phyloP scores from a whole-genome alignment of 2,797 vertebrate species.

The Lutjanus argentimaculatus region DNA sequence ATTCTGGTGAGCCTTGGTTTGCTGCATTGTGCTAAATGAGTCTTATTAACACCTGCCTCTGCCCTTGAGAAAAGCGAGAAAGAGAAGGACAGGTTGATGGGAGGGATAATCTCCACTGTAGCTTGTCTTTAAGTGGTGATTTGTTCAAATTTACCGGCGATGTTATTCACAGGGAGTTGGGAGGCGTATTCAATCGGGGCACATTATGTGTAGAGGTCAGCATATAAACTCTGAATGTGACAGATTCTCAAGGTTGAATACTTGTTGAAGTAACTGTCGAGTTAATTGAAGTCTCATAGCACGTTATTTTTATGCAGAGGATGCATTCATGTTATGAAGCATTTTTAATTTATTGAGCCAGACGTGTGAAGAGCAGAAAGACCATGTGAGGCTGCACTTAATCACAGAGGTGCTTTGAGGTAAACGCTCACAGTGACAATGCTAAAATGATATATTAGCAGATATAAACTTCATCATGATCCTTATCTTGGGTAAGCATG shows the following conservation, averaged over 20 bases:
- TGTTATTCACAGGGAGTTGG: slow-evolving; percentile 45
- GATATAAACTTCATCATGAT: not conserved
- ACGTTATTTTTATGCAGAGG: slow-evolving; percentile 14
- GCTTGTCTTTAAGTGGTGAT: slow-evolving; percentile 60
- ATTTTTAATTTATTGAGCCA: slow-evolving; percentile 7
- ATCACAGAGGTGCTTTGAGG: not conserved
- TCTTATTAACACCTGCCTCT: slow-evolving; percentile 70
- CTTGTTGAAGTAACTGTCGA: slow-evolving; percentile 2
- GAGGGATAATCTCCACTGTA: slow-evolving; percentile 50
- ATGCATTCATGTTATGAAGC: not conserved
- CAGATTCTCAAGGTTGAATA: slow-evolving; percentile 34
- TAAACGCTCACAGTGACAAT: not conserved
- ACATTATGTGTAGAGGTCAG: slow-evolving; percentile 27
- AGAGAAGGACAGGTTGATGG: slow-evolving; percentile 52
- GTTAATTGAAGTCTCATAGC: slow-evolving; percentile 31
- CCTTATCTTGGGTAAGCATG: not conserved
- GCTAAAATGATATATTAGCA: not conserved
- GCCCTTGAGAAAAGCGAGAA: slow-evolving; percentile 66
- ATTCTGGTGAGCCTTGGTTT: slow-evolving; percentile 85
- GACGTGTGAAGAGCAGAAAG: not conserved
- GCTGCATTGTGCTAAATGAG: slow-evolving; percentile 83
- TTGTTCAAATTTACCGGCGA: slow-evolving; percentile 54
- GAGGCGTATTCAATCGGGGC: slow-evolving; percentile 25
- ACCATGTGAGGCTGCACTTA: not conserved
- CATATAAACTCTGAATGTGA: slow-evolving; percentile 27